Base-by-base conservation (phyloP, 2,888 invertebrate species). In the Ephialtes manifestator region DNA sequence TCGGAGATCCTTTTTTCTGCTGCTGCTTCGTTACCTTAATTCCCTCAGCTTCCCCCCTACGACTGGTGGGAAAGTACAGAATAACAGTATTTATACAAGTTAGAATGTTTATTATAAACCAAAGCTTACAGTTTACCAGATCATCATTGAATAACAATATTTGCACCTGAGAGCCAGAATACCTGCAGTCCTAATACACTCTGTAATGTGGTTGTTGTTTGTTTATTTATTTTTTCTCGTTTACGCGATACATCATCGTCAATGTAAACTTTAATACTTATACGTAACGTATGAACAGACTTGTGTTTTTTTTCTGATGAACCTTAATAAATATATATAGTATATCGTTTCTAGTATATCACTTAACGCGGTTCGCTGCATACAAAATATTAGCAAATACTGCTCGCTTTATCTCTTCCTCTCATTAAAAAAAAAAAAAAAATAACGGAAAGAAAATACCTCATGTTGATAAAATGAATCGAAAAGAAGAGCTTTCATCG, bases 91-190 rank as follows among this genome's bases (percentile, higher is more conserved):
- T 86, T 88, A 71, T 91, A 92, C 91, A 93, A 93, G 91, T 93
- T 91, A 90, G 90, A 93, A 93, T 91, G 90, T 93, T 93, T 93
- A 93, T 93, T 93, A 92, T 92, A 93, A 93, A 94, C 90, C 90
- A 92, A 93, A 93, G 89, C 92, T 93, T 93, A 93, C 91, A 91
- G 87, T 87, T 90, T 90, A 92, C 86, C 86, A 84, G 84, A 86
- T 86, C 86, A 86, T 88, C 85, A 87, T 90, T 88, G 89, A 89
- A 89, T 92, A 93, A 93, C 92, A 92, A 89, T 92, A 89, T 86
- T 90, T 90, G 91, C 93, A 92, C 93, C 92, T 90, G 92, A 93
- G 93, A 93, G 92, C 92, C 89, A 88, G 88, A 90, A 90, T 89
- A 88, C 86, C 87, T 83, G 68, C 70, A 79, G 60, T 85, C 75